A percentile compares a stretch with the other conserved stretches of the same genome.
Conservation (phyloP, 1,140 invertebrate genomes). For the Drosophila mojavensis region DNA sequence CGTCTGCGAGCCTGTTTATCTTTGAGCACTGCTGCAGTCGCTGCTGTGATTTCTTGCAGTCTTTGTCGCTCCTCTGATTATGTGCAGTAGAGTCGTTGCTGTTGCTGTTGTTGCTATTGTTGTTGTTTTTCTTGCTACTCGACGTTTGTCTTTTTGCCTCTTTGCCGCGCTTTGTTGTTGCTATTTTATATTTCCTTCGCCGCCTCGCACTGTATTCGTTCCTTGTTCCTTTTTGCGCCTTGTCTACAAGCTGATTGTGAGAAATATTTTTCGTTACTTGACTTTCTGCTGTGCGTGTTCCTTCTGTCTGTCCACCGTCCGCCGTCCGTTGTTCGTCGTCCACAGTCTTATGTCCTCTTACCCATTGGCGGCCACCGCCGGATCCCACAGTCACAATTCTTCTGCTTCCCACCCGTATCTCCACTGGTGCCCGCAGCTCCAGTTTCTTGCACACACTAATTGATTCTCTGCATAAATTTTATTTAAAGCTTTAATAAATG, state of each 20-base stretch:
- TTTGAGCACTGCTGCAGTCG: slow-evolving; percentile 36
- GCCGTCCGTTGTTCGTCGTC: no score
- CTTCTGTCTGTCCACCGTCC: slow-evolving; percentile 4
- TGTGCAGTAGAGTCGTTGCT: slow-evolving; percentile 36
- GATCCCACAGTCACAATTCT: slow-evolving; percentile 7
- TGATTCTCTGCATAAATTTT: slow-evolving; percentile 83
- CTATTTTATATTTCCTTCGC: slow-evolving; percentile 48
- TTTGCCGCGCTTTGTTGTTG: slow-evolving; percentile 49
- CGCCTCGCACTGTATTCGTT: slow-evolving; percentile 12
- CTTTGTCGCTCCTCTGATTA: slow-evolving; percentile 54
- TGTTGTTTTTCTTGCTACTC: slow-evolving; percentile 34
- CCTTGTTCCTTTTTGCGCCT: slow-evolving; percentile 21
- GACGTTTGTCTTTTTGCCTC: slow-evolving; percentile 72
- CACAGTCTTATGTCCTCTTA: neutral
- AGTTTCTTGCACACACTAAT: slow-evolving; percentile 57
- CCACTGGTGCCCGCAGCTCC: slow-evolving; percentile 9
- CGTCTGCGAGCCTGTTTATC: slow-evolving; percentile 57
- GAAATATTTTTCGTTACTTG: slow-evolving; percentile 75
- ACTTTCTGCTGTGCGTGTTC: slow-evolving; percentile 52
- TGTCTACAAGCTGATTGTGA: slow-evolving; percentile 73
- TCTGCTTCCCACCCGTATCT: slow-evolving; percentile 6
- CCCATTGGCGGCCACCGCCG: slow-evolving; percentile 16
- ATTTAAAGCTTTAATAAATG: slow-evolving; percentile 83
- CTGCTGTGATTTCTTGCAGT: slow-evolving; percentile 70
- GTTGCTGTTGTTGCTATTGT: slow-evolving; percentile 33